Evolutionary conservation across 2,888 invertebrate species (phyloP).

Genomic region (Rhagophthalmus giganteus): DNA sequence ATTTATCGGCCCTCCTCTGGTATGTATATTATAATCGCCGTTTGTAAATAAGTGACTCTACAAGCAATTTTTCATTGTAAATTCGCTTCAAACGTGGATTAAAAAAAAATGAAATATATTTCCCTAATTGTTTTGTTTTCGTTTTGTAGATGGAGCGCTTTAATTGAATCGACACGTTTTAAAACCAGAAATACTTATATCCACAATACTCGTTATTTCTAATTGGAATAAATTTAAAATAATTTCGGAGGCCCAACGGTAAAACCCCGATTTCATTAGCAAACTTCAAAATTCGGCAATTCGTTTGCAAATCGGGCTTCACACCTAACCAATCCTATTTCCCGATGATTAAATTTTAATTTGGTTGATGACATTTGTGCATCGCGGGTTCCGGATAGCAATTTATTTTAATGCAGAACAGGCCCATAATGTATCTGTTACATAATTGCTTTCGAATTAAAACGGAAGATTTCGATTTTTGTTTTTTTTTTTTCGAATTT

Average conservation of each 20-base stretch:
- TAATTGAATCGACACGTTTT: too few relatives aligned
- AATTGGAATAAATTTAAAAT: conserved; percentile 22
- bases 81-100: too few relatives aligned
- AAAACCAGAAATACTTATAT: too few relatives aligned
- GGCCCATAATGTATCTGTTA: conserved; percentile 2
- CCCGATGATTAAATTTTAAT: conserved; percentile 29
- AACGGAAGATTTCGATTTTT: conserved; percentile 1
- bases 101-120: too few relatives aligned
- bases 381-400: conserved; percentile 15
- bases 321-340: conserved; percentile 29
- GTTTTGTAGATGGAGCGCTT: too few relatives aligned
- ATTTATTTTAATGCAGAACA: conserved; percentile 25
- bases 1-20: too few relatives aligned
- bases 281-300: conserved; percentile 18
- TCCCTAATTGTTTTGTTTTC: too few relatives aligned
- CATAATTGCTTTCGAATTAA: conserved; percentile 14
- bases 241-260: conserved; percentile 5
- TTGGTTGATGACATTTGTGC: conserved; percentile 21
- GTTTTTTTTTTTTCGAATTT: conserved; percentile 13
- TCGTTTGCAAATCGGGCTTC: conserved; percentile 20
- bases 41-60: too few relatives aligned
- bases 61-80: too few relatives aligned
- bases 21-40: too few relatives aligned
- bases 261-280: conserved; percentile 20
- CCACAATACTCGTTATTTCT: too few relatives aligned